A percentile compares a stretch with the other conserved stretches of the same genome.
These are phyloP conservation scores for Melanostoma mellinum DNA, from an alignment of 2,888 invertebrate genomes.

Conservation along the genomic window DNA sequence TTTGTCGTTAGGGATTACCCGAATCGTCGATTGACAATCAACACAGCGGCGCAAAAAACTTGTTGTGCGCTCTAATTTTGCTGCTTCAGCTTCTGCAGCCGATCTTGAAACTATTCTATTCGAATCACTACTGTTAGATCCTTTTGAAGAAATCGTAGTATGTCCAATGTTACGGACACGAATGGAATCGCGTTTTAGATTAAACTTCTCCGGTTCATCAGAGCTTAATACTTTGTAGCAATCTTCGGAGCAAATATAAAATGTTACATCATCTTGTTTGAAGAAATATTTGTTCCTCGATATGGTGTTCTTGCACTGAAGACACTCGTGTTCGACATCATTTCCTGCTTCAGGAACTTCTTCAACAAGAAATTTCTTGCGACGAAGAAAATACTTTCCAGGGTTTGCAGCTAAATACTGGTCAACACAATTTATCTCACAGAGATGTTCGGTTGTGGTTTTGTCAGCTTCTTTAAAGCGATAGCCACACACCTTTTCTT, in stretches of 20 bases:
- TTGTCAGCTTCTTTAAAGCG: slow-evolving; percentile 81
- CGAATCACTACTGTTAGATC: slow-evolving; percentile 77
- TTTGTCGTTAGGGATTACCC: slow-evolving; percentile 83
- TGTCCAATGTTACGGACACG: slow-evolving; percentile 80
- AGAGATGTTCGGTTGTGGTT: slow-evolving; percentile 83
- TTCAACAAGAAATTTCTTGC: slow-evolving; percentile 83
- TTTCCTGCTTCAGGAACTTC: slow-evolving; percentile 78
- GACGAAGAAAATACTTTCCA: slow-evolving; percentile 84
- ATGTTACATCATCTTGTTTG: slow-evolving; percentile 83
- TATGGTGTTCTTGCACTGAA: slow-evolving; percentile 83
- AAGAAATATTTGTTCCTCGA: slow-evolving; percentile 82
- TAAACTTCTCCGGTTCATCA: slow-evolving; percentile 82
- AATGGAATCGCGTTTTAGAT: slow-evolving; percentile 80
- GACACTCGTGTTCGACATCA: slow-evolving; percentile 80
- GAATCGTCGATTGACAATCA: slow-evolving; percentile 83
- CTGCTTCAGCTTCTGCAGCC: slow-evolving; percentile 84
- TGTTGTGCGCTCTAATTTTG: slow-evolving; percentile 84
- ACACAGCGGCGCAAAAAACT: slow-evolving; percentile 84
- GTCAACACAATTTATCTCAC: slow-evolving; percentile 83
- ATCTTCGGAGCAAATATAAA: slow-evolving; percentile 84
- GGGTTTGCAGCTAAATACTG: slow-evolving; percentile 83
- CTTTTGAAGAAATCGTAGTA: slow-evolving; percentile 76
- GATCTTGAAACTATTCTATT: slow-evolving; percentile 84
- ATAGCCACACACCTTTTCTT: slow-evolving; percentile 78
- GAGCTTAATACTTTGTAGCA: slow-evolving; percentile 84